Percentiles rank a stretch among this genome's conserved stretches.
Evolutionary conservation across 2,888 invertebrate genomes (phyloP).

Genomic region (Drosophila neonasuta): DNA sequence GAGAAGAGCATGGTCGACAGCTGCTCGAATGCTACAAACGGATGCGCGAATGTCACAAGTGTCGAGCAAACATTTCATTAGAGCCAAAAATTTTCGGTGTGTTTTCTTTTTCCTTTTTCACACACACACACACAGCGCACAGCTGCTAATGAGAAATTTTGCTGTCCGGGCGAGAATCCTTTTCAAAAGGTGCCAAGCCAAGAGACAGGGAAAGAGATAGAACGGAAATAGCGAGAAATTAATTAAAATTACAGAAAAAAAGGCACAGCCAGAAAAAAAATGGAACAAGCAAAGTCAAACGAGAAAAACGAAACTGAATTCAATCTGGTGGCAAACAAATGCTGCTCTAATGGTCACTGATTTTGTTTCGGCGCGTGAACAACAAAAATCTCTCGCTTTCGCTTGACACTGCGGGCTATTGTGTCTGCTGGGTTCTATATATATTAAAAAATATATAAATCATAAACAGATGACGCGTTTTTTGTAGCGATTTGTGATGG

Average conservation of each 20-base stretch:
- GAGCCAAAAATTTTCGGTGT: conserved; percentile 63
- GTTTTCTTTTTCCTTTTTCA: conserved; percentile 44
- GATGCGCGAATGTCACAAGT: conserved; percentile 74
- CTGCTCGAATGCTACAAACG: conserved; percentile 47
- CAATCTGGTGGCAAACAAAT: conserved; percentile 52
- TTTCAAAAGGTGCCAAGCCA: conserved; percentile 53
- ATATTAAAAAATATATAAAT: conserved; percentile 73
- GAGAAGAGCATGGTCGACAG: neutral
- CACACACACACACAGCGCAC: conserved; percentile 6
- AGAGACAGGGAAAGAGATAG: conserved; percentile 1
- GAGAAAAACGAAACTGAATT: conserved; percentile 20
- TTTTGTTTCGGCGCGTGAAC: conserved; percentile 59
- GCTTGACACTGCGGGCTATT: conserved; percentile 1
- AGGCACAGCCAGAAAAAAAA: neutral
- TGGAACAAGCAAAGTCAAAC: conserved; percentile 1
- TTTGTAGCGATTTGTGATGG: conserved; percentile 39
- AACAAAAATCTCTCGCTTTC: conserved; percentile 10
- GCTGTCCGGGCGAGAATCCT: conserved; percentile 67
- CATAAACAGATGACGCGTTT: conserved; percentile 72
- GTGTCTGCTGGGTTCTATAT: conserved; percentile 32
- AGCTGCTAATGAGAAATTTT: conserved; percentile 73
- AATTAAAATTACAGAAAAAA: conserved; percentile 68
- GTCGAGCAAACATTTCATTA: conserved; percentile 76
- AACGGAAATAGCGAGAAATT: conserved; percentile 70
- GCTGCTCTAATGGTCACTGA: conserved; percentile 61